Conservation (phyloP, 2,797 vertebrate genomes). For the Gallinago solitaria region DNA sequence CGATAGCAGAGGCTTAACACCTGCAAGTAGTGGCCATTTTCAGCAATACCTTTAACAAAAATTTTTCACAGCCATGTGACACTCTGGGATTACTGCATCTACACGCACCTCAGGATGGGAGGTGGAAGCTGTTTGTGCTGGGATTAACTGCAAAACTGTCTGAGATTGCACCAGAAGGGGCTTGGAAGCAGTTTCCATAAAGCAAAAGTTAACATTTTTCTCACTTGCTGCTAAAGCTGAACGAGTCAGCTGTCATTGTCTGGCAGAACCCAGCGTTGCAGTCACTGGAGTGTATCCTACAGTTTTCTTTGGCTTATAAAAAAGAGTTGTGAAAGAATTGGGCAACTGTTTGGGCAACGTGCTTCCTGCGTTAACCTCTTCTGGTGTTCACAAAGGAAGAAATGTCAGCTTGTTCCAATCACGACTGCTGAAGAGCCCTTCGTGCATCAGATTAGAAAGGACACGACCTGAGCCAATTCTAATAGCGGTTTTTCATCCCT, state of each 20-base stretch:
- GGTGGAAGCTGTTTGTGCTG: constrained; percentile 1
- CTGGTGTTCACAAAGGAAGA: background rate
- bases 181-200: constrained; percentile 16
- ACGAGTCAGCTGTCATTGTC: background rate
- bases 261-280: background rate
- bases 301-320: constrained; percentile 64
- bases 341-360: constrained; percentile 17
- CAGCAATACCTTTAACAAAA: constrained; percentile 41
- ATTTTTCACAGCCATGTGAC: constrained; percentile 43
- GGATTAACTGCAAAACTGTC: constrained; percentile 15
- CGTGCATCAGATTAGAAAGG: background rate
- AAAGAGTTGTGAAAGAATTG: constrained; percentile 62
- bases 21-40: constrained; percentile 5
- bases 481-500: background rate
- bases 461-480: background rate
- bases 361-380: constrained; percentile 50
- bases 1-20: constrained; percentile 49
- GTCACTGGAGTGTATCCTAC: constrained; percentile 35
- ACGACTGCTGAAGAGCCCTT: background rate
- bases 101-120: background rate
- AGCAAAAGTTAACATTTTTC: constrained; percentile 38
- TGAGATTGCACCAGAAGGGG: background rate
- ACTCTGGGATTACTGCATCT: background rate
- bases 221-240: constrained; percentile 36
- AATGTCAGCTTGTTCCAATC: background rate